Base-by-base conservation (phyloP, 2,888 invertebrate species). In the Caenorhabditis imperialis region DNA sequence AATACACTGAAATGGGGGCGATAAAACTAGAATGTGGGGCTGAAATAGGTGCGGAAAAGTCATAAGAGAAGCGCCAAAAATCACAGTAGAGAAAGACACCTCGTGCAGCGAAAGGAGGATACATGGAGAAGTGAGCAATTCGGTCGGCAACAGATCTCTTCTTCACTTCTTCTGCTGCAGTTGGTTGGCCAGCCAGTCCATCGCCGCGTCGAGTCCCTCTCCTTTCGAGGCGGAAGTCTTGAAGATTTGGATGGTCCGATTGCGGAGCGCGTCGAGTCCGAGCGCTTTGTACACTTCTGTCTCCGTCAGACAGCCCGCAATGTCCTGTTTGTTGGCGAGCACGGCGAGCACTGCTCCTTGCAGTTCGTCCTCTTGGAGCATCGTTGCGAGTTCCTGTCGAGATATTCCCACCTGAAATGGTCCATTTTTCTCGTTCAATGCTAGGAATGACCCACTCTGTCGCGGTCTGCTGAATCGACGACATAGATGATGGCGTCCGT, bases 401-500 rank as follows among this genome's bases (percentile, higher is more conserved):
- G 97, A 97, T 90, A 98, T 96, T 86, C 96, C 96, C 92, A 99
- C 96, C 81, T 81, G 67, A 25, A 72, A 63, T n/a, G n/a, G n/a
- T n/a, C 14, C 38, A 18, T 37, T 42, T 7, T 7, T 18, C 3
- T 1, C 33, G 22, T 54, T 18, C 5, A 14, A 1, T 45, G 8
- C 30, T 5, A 50, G 18, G 8, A 16, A 38, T 40, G 14, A 33
- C n/a, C n/a, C n/a, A 99, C 96, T 91, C 99, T 91, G 91, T 99
- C 99, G 90, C 94, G 93, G 90, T 99, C 99, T 62, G 96, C 97
- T 50, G 97, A 98, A 90, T 99, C 99, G 7, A 86, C 86, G 60
- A 99, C 99, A 90, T 99, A 99, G 88, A 99, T 98, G 86, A 99
- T 97, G 88, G 99, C 99, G 91, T 99, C 99, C 88, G 99, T 99